Conservation (phyloP, 2,113 vertebrate species). For the Gymnogyps californianus region DNA sequence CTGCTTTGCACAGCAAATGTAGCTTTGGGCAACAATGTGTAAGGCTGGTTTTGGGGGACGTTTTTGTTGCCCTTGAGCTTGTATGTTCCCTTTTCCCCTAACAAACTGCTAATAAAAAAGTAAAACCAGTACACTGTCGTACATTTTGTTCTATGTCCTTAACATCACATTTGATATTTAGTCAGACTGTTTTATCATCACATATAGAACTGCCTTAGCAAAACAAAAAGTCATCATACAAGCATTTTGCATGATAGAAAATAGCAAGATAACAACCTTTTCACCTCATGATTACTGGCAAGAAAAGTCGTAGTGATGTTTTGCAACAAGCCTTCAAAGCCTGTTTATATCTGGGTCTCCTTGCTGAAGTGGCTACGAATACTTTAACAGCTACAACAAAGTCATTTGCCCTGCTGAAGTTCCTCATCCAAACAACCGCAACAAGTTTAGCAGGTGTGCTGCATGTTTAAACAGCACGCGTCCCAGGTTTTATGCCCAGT, state of each 20-base stretch:
- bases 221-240: background rate
- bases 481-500: background rate
- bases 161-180: background rate
- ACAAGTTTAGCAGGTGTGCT: background rate
- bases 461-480: background rate
- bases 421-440: background rate
- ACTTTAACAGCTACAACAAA: background rate
- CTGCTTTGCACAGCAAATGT: background rate
- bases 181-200: background rate
- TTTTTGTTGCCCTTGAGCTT: background rate
- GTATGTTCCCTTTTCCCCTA: background rate
- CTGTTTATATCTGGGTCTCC: background rate
- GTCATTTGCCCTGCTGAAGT: background rate
- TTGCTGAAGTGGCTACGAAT: background rate
- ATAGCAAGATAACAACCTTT: background rate
- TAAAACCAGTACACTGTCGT: background rate
- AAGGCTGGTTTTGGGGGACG: background rate
- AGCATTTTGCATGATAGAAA: background rate
- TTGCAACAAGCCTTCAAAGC: background rate
- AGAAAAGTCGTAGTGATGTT: background rate
- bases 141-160: background rate
- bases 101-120: background rate
- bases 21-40: background rate
- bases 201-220: background rate
- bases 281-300: background rate